A percentile compares a stretch with the other conserved stretches of the same genome.
These are phyloP conservation scores for Podilymbus podiceps DNA, from an alignment of 2,113 vertebrate species.

Conservation along the genomic window DNA sequence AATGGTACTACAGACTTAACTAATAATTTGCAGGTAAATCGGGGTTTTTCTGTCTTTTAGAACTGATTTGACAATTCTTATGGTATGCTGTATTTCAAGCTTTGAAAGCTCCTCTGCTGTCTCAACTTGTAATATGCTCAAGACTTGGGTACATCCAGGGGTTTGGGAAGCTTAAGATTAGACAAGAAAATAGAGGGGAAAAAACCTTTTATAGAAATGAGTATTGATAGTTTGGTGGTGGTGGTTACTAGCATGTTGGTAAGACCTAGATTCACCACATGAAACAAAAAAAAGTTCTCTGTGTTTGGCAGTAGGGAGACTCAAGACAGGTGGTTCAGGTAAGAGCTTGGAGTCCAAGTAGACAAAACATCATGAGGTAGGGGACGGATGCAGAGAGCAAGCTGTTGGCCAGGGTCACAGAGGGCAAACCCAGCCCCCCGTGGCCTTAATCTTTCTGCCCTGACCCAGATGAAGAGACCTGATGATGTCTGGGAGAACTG, in stretches of 20 bases:
- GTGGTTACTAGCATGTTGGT: neutral
- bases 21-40: neutral
- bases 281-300: neutral
- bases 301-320: neutral
- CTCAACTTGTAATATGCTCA: neutral
- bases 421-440: neutral
- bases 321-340: neutral
- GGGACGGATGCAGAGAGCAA: neutral
- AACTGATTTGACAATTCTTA: neutral
- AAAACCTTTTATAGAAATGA: neutral
- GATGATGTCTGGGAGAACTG: rapidly evolving
- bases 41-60: neutral
- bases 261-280: neutral
- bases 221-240: neutral
- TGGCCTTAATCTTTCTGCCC: neutral
- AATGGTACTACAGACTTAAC: neutral
- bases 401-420: neutral
- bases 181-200: neutral
- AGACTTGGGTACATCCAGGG: neutral
- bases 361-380: neutral
- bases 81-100: neutral
- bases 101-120: neutral
- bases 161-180: neutral
- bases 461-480: rapidly evolving
- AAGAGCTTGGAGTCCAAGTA: neutral